Base-by-base conservation (phyloP, 2,113 vertebrate species). In the Corapipo altera region DNA sequence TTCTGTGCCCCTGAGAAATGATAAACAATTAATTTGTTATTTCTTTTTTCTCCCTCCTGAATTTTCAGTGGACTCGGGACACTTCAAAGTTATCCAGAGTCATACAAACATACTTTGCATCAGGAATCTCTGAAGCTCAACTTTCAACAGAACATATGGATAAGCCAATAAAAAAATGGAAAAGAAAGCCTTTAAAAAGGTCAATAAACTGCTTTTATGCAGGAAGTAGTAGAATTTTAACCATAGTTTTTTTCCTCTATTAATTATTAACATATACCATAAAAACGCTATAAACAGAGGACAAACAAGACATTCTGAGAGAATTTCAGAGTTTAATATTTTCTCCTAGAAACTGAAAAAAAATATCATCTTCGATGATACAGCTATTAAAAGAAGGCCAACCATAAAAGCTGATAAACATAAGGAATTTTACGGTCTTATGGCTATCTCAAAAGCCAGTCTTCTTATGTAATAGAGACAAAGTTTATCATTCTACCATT, bases 161-260 rank as follows among this genome's bases (percentile, higher is more conserved):
- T 84, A 94, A 92, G 11, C 32, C 71, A 92, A 77, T 78, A 41
- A 88, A 92, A 71, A 65, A 46, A 70, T 5, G 2, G 55, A 76
- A 95, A 89, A n/a, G n/a, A 88, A 71, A 76, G 37, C 37, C 44
- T 80, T 93, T 66, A 58, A 33, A 57, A 70, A 95, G 69, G 81
- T 79, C 57, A 96, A 17, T 71, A 86, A 83, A 28, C 51, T 73
- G 32, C 44, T 89, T 88, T 94, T 89, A 95, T 44, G 43, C 15
- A 66, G 37, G 28, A 71, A 69, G 76, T 91, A 90, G 87, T 95
- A 77, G 83, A 92, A 94, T 96, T 97, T 97, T 92, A 93, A 81
- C 64, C 52, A 46, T 24, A 43, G 67, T 80, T 89, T 83, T 94
- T 91, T 95, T 85, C 54, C 22, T 2, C 67, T 28, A 70, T 96